Percentiles rank a stretch among this genome's conserved stretches.
These are phyloP conservation scores for Cercocebus atys DNA, from an alignment of 2,113 vertebrate species.

Conservation along the genomic window DNA sequence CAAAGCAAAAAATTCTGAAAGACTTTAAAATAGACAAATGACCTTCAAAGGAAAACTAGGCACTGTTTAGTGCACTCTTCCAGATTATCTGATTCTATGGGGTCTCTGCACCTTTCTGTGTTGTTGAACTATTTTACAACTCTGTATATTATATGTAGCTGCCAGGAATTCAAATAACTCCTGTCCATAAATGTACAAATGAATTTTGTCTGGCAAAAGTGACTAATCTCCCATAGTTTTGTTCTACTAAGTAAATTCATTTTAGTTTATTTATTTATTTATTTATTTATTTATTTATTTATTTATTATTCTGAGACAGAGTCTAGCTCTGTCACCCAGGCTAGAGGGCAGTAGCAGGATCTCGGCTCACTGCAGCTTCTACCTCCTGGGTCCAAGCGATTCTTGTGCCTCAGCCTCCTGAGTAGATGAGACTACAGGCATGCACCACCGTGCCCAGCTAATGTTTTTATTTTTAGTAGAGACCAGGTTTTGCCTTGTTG, in stretches of 20 bases:
- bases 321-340: no score
- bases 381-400: no score
- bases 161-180: conserved; percentile 47
- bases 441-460: no score
- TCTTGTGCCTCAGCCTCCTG: no score
- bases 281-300: no score
- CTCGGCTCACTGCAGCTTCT: no score
- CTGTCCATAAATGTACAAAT: conserved; percentile 64
- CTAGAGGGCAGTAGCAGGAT: no score
- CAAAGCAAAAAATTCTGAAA: neutral
- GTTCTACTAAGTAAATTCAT: conserved; percentile 56
- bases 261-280: neutral
- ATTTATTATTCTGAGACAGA: no score
- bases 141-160: conserved; percentile 37
- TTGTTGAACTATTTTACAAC: conserved; percentile 15
- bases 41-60: neutral
- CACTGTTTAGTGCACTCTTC: neutral
- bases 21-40: neutral
- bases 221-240: conserved; percentile 44
- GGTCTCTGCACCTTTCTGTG: neutral
- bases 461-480: no score
- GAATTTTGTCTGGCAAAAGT: conserved; percentile 52
- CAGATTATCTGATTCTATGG: neutral
- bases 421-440: no score
- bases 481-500: no score